These are phyloP conservation scores for Corythornis cristatus DNA, from an alignment of 2,113 vertebrate species.

Conservation along the genomic window DNA sequence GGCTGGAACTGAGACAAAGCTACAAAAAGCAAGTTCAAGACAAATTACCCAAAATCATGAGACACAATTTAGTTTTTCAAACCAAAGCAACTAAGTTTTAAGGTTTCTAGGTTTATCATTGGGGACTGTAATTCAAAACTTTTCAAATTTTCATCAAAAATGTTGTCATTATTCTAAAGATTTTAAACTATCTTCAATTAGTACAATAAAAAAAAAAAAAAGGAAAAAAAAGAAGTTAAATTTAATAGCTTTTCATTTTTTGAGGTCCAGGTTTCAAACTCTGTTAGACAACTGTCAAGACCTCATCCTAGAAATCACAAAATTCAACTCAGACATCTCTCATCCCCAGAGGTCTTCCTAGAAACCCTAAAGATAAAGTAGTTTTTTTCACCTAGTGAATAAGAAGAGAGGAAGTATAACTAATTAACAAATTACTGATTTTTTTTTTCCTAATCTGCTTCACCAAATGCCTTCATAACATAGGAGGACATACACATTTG, in stretches of 20 bases:
- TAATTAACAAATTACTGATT: neutral
- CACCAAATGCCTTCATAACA: neutral
- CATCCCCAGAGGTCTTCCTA: neutral
- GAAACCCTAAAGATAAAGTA: neutral
- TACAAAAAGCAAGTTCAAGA: neutral
- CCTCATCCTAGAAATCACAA: neutral
- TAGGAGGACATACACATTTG: neutral
- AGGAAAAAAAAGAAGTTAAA: neutral
- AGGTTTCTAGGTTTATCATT: neutral
- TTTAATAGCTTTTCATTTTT: neutral
- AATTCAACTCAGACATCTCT: neutral
- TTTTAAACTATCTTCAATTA: neutral
- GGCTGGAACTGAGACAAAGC: neutral
- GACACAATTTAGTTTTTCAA: neutral
- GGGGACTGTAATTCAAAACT: neutral
- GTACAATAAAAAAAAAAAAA: neutral
- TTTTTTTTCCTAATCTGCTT: neutral
- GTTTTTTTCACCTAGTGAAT: neutral
- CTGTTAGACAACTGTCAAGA: neutral
- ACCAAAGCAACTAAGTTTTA: neutral
- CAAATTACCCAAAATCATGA: neutral
- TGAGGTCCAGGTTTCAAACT: neutral
- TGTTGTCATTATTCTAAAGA: neutral
- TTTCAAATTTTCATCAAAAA: neutral
- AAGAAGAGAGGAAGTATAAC: neutral